Conservation (phyloP, 2,113 vertebrate species). For the Polyodon spathula region DNA sequence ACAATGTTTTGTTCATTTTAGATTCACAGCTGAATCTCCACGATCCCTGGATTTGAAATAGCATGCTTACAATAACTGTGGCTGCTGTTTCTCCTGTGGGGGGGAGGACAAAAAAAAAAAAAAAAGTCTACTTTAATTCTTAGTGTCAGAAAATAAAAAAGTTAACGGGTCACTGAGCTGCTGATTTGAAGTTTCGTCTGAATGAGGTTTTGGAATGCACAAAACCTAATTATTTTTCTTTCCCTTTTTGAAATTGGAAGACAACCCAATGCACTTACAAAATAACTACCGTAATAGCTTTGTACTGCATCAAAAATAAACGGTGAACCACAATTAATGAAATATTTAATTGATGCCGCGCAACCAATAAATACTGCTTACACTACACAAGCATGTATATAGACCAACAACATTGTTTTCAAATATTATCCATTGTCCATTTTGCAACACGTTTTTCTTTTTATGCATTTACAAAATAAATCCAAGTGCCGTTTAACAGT, state of each 20-base stretch:
- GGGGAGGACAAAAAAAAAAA: too few species aligned
- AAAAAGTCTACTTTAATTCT: neutral
- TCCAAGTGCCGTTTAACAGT: too few species aligned
- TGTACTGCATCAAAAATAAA: too few species aligned
- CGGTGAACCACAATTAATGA: too few species aligned
- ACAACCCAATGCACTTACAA: neutral
- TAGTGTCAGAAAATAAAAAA: neutral
- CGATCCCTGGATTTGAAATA: neutral
- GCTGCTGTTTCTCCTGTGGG: neutral
- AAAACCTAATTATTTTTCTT: neutral
- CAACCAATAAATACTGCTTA: too few species aligned
- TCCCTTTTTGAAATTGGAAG: neutral
- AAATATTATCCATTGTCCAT: too few species aligned
- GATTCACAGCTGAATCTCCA: neutral
- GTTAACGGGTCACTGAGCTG: constrained; percentile 3
- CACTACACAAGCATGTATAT: too few species aligned
- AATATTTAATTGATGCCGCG: too few species aligned
- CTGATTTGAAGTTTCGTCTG: neutral
- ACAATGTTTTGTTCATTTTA: neutral
- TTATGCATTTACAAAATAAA: too few species aligned
- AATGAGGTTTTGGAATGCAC: neutral
- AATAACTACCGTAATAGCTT: too few species aligned
- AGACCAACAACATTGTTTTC: too few species aligned
- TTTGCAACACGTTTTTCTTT: too few species aligned
- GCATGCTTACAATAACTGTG: neutral